Conservation (phyloP, 2,797 vertebrate species). For the Aselliscus stoliczkanus region DNA sequence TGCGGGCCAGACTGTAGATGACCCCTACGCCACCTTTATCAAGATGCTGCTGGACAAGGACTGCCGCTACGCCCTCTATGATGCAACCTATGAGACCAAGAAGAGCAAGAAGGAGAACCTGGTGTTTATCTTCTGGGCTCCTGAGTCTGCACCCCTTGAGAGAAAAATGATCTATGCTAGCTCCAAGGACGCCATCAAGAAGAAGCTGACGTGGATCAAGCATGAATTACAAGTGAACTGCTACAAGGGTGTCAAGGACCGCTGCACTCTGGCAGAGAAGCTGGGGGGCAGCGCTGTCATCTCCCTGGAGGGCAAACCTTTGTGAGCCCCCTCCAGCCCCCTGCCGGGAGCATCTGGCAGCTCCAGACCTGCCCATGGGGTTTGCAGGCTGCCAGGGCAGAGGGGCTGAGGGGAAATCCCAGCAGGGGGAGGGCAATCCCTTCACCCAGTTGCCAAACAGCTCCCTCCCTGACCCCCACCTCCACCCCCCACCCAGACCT, state of each 20-base stretch:
- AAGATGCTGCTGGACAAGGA: constrained; percentile 88
- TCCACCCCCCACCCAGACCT: constrained; percentile 51
- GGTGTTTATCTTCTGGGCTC: constrained; percentile 93
- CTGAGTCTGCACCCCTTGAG: constrained; percentile 87
- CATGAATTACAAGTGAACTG: constrained; percentile 93
- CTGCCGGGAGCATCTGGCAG: constrained; percentile 68
- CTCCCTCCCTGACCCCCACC: no score
- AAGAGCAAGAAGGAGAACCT: constrained; percentile 94
- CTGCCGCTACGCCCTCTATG: constrained; percentile 93
- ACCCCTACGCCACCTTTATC: constrained; percentile 88
- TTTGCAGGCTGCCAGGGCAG: constrained; percentile 70
- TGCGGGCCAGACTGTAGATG: constrained; percentile 82
- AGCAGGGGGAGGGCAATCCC: constrained; percentile 67
- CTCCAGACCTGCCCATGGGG: constrained; percentile 57
- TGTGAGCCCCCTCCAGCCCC: constrained; percentile 81
- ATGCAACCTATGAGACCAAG: constrained; percentile 91
- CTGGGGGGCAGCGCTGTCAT: constrained; percentile 87
- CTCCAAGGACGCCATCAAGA: constrained; percentile 92
- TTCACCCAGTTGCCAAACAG: constrained; percentile 74
- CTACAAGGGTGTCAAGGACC: constrained; percentile 90
- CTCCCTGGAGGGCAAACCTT: constrained; percentile 89
- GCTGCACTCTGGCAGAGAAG: constrained; percentile 88
- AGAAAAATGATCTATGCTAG: constrained; percentile 90
- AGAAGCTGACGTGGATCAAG: constrained; percentile 92
- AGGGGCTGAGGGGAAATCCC: constrained; percentile 70